A percentile compares a stretch with the other conserved stretches of the same genome.
Conservation (phyloP, 1,140 invertebrate species). For the Bombus polaris region DNA sequence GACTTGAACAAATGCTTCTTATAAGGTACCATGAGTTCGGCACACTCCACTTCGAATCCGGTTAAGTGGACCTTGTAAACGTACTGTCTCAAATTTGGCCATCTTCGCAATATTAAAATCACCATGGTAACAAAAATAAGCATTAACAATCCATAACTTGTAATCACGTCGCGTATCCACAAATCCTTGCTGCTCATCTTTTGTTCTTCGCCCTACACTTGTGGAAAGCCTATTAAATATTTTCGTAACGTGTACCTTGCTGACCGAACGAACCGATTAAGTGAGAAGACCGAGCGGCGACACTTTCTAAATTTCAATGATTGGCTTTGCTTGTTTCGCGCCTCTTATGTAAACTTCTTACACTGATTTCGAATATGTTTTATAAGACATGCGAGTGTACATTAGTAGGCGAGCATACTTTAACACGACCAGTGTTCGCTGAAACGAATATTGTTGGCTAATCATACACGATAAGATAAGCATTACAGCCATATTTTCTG, state of each 20-base stretch:
- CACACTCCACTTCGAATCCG: constrained; percentile 77
- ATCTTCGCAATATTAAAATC: constrained; percentile 62
- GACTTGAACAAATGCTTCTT: constrained; percentile 71
- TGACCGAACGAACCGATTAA: not conserved
- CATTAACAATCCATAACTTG: constrained; percentile 68
- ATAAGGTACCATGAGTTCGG: constrained; percentile 66
- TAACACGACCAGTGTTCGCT: not conserved
- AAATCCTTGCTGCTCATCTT: constrained; percentile 74
- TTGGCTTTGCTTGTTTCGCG: not conserved
- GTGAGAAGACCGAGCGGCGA: not conserved
- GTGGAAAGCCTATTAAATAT: not conserved
- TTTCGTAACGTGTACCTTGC: too few species aligned
- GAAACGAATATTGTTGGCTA: not conserved
- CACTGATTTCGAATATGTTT: too few species aligned
- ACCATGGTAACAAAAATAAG: constrained; percentile 35
- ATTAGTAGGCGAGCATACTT: not conserved
- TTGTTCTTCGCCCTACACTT: fast-evolving
- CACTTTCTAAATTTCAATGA: not conserved
- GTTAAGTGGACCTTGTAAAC: constrained; percentile 73
- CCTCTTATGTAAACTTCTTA: not conserved
- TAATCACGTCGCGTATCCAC: constrained; percentile 74
- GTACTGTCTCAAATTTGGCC: constrained; percentile 66
- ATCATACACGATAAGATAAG: constrained; percentile 48
- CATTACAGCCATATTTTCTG: constrained; percentile 14
- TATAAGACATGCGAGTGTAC: not conserved